A percentile compares a stretch with the other conserved stretches of the same genome.
Evolutionary conservation across 2,888 invertebrate species (phyloP).

Genomic region (Phalera bucephala): DNA sequence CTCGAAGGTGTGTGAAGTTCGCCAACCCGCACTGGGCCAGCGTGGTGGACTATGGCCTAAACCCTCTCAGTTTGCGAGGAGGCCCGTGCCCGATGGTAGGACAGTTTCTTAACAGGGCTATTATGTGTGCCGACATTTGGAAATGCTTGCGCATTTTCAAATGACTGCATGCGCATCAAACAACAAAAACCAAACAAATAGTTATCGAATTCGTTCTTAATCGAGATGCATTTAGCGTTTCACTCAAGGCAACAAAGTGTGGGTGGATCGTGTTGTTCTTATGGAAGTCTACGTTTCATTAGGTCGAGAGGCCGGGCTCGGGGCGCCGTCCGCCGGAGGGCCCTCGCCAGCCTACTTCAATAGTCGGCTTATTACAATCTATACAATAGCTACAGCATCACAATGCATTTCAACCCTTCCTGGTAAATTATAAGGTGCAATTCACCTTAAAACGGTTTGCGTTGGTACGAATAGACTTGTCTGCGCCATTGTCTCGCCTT

Average conservation of each 20-base stretch:
- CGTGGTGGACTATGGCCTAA: no score
- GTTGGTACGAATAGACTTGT: conserved; percentile 41
- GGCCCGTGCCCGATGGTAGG: no score
- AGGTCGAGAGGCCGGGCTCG: conserved; percentile 60
- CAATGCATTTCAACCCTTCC: conserved; percentile 35
- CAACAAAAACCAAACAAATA: no score
- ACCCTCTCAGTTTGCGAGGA: no score
- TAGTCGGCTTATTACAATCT: conserved; percentile 47
- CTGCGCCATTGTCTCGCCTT: conserved; percentile 53
- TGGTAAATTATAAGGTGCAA: conserved; percentile 11
- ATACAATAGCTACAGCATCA: conserved; percentile 30
- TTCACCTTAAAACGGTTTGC: conserved; percentile 7
- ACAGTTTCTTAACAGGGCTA: no score
- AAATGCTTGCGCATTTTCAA: no score
- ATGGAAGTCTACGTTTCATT: conserved; percentile 52
- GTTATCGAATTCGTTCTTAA: background rate
- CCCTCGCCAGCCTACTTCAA: conserved; percentile 56
- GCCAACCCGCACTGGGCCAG: no score
- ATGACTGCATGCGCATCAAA: no score
- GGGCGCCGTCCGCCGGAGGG: conserved; percentile 59
- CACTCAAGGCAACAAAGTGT: conserved; percentile 22
- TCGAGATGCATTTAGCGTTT: conserved; percentile 14
- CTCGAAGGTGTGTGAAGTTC: no score
- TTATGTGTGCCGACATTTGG: no score
- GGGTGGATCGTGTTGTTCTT: conserved; percentile 30